Base-by-base conservation (phyloP, 2,113 vertebrate species). In the Oriolus oriolus region DNA sequence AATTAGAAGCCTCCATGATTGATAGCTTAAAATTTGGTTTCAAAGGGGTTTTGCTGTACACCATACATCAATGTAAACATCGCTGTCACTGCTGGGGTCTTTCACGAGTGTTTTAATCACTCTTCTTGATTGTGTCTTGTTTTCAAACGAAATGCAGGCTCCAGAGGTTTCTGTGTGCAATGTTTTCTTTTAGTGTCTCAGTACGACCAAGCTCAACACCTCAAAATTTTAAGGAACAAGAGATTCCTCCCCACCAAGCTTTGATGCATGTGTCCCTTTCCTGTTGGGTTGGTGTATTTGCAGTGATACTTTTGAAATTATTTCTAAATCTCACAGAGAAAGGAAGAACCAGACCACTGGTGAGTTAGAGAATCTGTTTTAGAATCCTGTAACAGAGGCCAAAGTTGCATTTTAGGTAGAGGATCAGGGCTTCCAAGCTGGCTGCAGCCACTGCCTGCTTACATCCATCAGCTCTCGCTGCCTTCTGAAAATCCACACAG, bases 401-500 rank as follows among this genome's bases (percentile, higher is more conserved):
- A 70, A 11, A 31, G 27, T 13, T 87, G 19, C 71, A 31, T 31
- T 92, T 39, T 56, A 39, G 39, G 27, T 2, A 21, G 37, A 7
- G 18, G 19, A 47, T 74, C 35, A 47, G 30, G 52, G 61, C 11
- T 13, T 59, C 45, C 60, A 65, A 54, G 17, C 44, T 80, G 56
- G 27, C 41, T 47, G 37, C 39, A 68, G 78, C 30, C 27, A 0
- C 16, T 85, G 27, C 49, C 50, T 93, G 37, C 50, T 50, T 33
- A 11, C 20, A 41, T 30, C 44, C 35, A 23, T 56, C 42, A 78
- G 16, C 49, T 93, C 83, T 93, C 7, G 1, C 47, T 95, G 90
- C 53, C 49, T 87, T 91, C 71, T 84, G 68, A 89, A 94, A 89
- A 89, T 63, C 61, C 85, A 88, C 52, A 37, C 16, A 30, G 56